Conservation (phyloP, 1,140 invertebrate genomes). For the Triops cancriformis region DNA sequence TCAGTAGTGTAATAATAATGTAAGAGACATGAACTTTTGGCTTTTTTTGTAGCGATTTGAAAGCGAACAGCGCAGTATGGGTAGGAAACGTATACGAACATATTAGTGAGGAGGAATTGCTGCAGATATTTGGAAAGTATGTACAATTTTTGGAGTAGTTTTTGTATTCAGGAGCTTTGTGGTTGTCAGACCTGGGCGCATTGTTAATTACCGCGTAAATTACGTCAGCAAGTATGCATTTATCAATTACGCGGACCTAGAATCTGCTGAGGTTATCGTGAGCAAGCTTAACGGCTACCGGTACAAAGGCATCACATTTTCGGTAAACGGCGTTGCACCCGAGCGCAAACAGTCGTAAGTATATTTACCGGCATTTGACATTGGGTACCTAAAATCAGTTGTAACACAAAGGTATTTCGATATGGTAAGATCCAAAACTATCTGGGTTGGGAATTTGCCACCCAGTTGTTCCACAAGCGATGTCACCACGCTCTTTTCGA, state of each 20-base stretch:
- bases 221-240: background rate
- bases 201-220: constrained; percentile 5
- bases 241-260: background rate
- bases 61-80: background rate
- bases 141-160: background rate
- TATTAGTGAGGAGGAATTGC: background rate
- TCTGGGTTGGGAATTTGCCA: background rate
- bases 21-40: background rate
- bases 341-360: constrained; percentile 1
- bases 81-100: background rate
- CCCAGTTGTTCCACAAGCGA: background rate
- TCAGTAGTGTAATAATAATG: background rate
- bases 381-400: background rate
- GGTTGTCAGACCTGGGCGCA: background rate
- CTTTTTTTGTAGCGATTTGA: background rate
- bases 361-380: background rate
- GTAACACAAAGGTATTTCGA: background rate
- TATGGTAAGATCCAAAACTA: background rate
- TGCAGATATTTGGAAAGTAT: constrained; percentile 4
- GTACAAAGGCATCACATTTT: background rate
- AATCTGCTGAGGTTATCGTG: background rate
- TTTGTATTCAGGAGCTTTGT: background rate
- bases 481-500: background rate
- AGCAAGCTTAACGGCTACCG: background rate
- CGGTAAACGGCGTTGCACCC: background rate